Conservation (phyloP, 2,888 invertebrate genomes). For the Pyrocoelia pectoralis region DNA sequence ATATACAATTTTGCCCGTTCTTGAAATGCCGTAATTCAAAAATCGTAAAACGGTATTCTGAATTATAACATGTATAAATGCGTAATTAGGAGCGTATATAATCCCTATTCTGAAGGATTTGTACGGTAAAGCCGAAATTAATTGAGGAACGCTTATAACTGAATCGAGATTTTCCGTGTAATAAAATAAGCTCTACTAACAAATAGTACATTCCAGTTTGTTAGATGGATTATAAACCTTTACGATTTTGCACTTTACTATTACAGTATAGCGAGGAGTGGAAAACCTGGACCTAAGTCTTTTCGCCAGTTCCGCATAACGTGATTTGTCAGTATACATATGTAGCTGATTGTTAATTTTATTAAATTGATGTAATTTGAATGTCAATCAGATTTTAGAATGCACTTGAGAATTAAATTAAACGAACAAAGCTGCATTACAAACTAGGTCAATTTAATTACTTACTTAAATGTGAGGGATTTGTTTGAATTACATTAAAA, state of each 20-base stretch:
- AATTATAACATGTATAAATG: not conserved
- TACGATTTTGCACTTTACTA: no score
- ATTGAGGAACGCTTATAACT: not conserved
- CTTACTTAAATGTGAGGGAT: conserved; percentile 22
- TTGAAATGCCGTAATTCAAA: not conserved
- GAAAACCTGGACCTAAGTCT: no score
- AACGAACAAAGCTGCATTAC: conserved; percentile 15
- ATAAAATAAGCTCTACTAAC: not conserved
- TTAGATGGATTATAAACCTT: no score
- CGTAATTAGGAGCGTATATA: not conserved
- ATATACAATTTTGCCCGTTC: not conserved
- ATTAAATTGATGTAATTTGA: not conserved
- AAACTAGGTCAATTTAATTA: conserved; percentile 25
- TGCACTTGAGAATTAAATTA: conserved; percentile 33
- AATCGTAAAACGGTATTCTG: not conserved
- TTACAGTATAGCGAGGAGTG: no score
- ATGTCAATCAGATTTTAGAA: conserved; percentile 9
- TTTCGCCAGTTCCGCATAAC: no score
- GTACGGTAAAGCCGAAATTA: not conserved
- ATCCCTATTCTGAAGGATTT: not conserved
- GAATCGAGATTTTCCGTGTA: not conserved
- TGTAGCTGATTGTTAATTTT: not conserved
- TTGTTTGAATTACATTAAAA: no score
- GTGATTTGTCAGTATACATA: no score
- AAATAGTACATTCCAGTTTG: not conserved